phyloP scores from a whole-genome alignment of 2,888 invertebrate genomes.

The Dasypogon diadema region DNA sequence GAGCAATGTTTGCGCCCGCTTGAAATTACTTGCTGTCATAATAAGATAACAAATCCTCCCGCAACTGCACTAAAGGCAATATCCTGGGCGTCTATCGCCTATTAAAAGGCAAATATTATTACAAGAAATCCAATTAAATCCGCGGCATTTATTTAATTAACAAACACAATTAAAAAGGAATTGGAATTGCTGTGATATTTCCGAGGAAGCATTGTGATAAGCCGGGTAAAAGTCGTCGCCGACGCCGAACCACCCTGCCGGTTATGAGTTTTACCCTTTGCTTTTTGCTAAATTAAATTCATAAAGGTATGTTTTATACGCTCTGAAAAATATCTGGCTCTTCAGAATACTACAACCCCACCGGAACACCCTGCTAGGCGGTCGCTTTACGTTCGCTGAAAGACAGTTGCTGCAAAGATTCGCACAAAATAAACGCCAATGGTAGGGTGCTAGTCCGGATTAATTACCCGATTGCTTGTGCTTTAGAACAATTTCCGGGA shows the following conservation, averaged over 20 bases:
- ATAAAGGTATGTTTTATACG: constrained; percentile 54
- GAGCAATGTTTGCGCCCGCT: constrained; percentile 45
- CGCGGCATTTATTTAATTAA: constrained; percentile 57
- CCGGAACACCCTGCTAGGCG: constrained; percentile 13
- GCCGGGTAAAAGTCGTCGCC: constrained; percentile 41
- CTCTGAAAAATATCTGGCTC: constrained; percentile 51
- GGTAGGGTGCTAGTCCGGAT: constrained; percentile 52
- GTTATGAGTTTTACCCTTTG: constrained; percentile 55
- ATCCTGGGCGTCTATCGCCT: constrained; percentile 37
- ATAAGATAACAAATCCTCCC: constrained; percentile 55
- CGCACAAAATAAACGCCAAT: constrained; percentile 51
- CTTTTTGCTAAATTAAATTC: constrained; percentile 54
- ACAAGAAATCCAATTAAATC: constrained; percentile 57
- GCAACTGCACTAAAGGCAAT: constrained; percentile 39
- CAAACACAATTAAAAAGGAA: constrained; percentile 57
- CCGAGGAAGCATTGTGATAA: constrained; percentile 53
- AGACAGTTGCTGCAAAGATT: constrained; percentile 11
- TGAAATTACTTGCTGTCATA: constrained; percentile 52
- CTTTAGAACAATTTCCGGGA: constrained; percentile 48
- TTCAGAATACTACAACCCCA: constrained; percentile 19
- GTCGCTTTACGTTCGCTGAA: constrained; percentile 7
- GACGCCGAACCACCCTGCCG: constrained; percentile 43
- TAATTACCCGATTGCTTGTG: constrained; percentile 53
- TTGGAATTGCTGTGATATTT: constrained; percentile 56
- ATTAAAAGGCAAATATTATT: constrained; percentile 55